Evolutionary conservation across 2,797 vertebrate genomes (phyloP).

Genomic region (Furcifer pardalis): DNA sequence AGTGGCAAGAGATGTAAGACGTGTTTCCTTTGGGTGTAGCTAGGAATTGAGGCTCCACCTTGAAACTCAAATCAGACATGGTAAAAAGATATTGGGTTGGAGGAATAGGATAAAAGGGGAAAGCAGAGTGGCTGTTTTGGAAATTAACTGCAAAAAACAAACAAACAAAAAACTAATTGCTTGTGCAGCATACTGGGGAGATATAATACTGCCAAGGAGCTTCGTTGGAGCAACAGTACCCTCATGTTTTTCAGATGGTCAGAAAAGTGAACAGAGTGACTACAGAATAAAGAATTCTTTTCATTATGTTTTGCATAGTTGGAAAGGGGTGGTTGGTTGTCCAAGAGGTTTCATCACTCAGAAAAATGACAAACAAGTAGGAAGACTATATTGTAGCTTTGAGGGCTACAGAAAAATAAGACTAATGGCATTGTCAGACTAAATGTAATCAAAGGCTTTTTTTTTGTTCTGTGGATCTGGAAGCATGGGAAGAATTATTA

Average conservation of each 20-base stretch:
- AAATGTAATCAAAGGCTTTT: neutral
- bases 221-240: neutral
- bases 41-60: neutral
- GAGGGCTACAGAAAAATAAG: neutral
- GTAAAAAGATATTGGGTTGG: neutral
- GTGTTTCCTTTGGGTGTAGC: neutral
- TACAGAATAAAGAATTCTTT: neutral
- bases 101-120: neutral
- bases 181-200: too few species aligned
- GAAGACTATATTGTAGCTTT: neutral
- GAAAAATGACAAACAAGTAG: neutral
- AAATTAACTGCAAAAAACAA: neutral
- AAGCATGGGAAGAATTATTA: neutral
- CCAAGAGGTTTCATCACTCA: neutral
- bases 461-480: neutral
- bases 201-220: neutral
- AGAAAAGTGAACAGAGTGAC: neutral
- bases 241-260: neutral
- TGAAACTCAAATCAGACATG: neutral
- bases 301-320: neutral
- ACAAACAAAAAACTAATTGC: neutral
- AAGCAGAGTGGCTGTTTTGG: neutral
- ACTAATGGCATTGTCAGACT: neutral
- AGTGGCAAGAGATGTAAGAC: too few species aligned
- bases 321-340: neutral